phyloP scores from a whole-genome alignment of 2,113 vertebrate genomes.

The Cebus imitator region DNA sequence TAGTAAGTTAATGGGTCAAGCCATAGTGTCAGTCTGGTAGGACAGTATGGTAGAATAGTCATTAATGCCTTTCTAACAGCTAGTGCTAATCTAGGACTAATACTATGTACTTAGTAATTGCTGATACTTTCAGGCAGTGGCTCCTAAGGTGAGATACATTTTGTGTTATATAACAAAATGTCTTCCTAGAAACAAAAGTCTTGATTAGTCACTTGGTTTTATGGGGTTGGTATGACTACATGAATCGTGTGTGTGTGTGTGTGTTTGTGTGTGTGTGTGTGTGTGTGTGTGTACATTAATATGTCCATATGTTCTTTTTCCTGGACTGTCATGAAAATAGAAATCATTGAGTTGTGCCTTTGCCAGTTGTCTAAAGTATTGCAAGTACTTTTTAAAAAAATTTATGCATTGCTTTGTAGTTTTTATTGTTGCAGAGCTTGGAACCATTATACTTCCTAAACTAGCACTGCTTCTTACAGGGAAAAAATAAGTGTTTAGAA shows the following conservation, averaged over 20 bases:
- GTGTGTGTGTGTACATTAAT: background rate
- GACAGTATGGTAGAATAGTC: background rate
- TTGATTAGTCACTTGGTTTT: background rate
- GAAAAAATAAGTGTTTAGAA: background rate
- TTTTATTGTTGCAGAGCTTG: background rate
- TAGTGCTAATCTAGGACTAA: background rate
- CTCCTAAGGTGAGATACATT: background rate
- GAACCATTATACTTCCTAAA: background rate
- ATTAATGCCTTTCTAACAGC: background rate
- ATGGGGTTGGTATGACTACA: background rate
- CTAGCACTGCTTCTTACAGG: background rate
- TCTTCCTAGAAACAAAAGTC: background rate
- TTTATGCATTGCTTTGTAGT: background rate
- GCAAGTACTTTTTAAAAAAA: background rate
- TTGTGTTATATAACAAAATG: background rate
- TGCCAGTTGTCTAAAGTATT: conserved; percentile 30
- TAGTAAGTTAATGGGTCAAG: background rate
- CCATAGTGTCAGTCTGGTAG: background rate
- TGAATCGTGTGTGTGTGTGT: background rate
- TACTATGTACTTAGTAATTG: background rate
- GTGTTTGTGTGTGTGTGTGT: background rate
- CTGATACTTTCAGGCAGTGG: background rate
- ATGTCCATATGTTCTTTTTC: background rate
- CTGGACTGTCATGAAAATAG: background rate
- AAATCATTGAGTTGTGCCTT: background rate